These are phyloP conservation scores for Lasioglossum morio DNA, from an alignment of 2,888 invertebrate species.

Conservation along the genomic window DNA sequence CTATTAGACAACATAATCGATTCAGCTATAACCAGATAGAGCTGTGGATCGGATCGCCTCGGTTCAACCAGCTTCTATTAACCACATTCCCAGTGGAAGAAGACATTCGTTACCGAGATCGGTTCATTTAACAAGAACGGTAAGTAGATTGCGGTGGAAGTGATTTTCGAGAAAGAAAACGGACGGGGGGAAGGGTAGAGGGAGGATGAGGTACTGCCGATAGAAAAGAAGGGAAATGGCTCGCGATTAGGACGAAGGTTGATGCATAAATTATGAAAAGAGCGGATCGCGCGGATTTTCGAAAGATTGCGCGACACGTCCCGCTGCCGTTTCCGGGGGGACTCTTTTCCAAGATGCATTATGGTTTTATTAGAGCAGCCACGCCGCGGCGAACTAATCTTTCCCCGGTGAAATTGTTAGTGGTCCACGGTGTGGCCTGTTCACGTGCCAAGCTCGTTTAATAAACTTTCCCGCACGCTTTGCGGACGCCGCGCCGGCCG, in stretches of 20 bases:
- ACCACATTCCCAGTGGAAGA: neutral
- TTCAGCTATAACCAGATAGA: neutral
- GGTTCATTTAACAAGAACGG: conserved; percentile 20
- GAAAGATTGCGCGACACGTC: neutral
- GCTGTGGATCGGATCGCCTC: neutral
- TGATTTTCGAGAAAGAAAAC: conserved; percentile 11
- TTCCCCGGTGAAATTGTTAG: conserved; percentile 60
- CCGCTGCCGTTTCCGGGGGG: neutral
- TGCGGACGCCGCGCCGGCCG: conserved; percentile 37
- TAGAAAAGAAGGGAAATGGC: conserved; percentile 14
- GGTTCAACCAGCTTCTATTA: neutral
- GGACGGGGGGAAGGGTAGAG: no score
- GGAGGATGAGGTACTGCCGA: no score
- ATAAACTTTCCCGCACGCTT: conserved; percentile 62
- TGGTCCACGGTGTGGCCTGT: conserved; percentile 4
- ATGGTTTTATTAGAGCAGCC: conserved; percentile 55
- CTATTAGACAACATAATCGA: neutral
- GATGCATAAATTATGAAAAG: conserved; percentile 46
- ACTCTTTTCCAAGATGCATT: conserved; percentile 47
- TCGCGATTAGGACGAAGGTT: conserved; percentile 29
- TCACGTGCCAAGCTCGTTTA: conserved; percentile 53
- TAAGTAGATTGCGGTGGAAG: conserved; percentile 26
- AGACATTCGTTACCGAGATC: conserved; percentile 3
- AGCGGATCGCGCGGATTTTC: conserved; percentile 35
- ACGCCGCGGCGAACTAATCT: conserved; percentile 61